Evolutionary conservation across 2,797 vertebrate genomes (phyloP).

Genomic region (Mastacembelus armatus): DNA sequence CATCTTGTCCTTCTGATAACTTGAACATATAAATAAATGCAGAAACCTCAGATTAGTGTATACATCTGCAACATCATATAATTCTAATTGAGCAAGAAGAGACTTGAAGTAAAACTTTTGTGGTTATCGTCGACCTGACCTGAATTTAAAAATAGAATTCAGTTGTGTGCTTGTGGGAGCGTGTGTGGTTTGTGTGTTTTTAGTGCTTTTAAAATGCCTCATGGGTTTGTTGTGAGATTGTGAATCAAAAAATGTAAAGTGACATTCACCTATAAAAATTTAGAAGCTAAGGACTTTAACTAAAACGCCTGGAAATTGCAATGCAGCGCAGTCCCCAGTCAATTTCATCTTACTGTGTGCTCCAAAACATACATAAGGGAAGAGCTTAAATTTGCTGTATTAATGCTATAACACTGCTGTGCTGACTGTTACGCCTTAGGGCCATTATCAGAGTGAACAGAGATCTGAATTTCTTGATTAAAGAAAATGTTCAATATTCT

Average conservation of each 20-base stretch:
- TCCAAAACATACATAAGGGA: constrained; percentile 16
- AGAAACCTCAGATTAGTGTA: not conserved
- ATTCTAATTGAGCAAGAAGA: constrained; percentile 8
- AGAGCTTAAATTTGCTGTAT: constrained; percentile 4
- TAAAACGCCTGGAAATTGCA: constrained; percentile 6
- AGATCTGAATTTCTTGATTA: not conserved
- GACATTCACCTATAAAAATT: constrained; percentile 19
- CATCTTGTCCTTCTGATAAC: not conserved
- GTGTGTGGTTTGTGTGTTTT: constrained; percentile 1
- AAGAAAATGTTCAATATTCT: not conserved
- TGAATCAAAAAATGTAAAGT: constrained; percentile 12
- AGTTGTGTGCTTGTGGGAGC: not conserved
- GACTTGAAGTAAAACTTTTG: constrained; percentile 20
- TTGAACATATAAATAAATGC: not conserved
- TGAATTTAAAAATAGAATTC: constrained; percentile 39
- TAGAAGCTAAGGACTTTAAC: constrained; percentile 10
- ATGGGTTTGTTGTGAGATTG: constrained; percentile 2
- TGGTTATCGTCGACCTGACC: constrained; percentile 8
- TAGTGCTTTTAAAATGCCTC: constrained; percentile 10
- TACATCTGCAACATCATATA: not conserved
- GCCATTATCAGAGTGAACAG: not conserved
- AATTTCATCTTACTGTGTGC: constrained; percentile 11
- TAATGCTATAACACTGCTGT: constrained; percentile 1
- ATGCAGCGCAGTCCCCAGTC: not conserved
- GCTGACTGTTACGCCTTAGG: not conserved